Percentiles rank a stretch among this genome's conserved stretches.
Evolutionary conservation across 2,113 vertebrate species (phyloP).

Genomic region (Dolichotis patagonum): DNA sequence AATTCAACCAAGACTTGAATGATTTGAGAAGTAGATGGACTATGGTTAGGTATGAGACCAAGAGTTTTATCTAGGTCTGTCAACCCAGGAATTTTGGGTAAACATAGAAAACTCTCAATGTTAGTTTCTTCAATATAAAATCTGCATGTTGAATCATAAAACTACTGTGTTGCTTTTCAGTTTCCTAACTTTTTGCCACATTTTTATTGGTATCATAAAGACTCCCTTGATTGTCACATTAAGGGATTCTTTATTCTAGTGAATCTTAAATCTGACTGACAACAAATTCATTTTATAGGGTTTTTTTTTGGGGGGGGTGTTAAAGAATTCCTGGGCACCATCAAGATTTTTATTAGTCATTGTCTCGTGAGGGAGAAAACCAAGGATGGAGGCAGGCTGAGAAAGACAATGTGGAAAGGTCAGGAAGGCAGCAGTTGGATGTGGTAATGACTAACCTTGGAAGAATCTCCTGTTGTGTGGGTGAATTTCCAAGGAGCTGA

Average conservation of each 20-base stretch:
- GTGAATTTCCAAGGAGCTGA: not conserved
- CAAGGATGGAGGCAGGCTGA: constrained; percentile 24
- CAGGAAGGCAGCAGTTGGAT: not conserved
- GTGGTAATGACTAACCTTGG: not conserved
- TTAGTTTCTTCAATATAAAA: not conserved
- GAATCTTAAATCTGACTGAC: not conserved
- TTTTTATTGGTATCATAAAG: not conserved
- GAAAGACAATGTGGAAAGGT: not conserved
- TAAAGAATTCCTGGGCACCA: not conserved
- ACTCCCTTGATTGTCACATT: not conserved
- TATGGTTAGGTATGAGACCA: not conserved
- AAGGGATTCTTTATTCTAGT: constrained; percentile 21
- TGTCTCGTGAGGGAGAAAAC: not conserved
- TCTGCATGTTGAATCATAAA: not conserved
- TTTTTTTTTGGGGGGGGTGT: not conserved
- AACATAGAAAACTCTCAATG: not conserved
- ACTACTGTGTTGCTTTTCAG: not conserved
- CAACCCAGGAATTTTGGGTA: not conserved
- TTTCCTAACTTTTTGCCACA: not conserved
- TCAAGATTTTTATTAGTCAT: constrained; percentile 1
- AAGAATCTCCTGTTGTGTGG: not conserved
- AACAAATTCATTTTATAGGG: not conserved
- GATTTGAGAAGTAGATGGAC: not conserved
- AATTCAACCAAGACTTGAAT: not conserved
- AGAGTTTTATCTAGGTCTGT: not conserved